A percentile compares a stretch with the other conserved stretches of the same genome.
phyloP scores from a whole-genome alignment of 2,113 vertebrate species.

The Oncorhynchus masou region DNA sequence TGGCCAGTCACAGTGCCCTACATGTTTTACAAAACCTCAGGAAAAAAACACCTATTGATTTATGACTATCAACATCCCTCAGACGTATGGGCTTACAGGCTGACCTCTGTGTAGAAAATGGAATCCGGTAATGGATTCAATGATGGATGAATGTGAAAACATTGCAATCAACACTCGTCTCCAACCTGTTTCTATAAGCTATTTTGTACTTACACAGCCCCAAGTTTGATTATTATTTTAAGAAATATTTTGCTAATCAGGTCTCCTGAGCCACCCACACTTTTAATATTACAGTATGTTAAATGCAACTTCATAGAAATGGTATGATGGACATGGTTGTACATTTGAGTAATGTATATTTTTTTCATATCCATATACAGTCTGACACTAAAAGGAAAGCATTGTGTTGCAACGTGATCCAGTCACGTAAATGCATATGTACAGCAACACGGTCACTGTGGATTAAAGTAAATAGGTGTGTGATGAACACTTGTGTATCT shows the following conservation, averaged over 20 bases:
- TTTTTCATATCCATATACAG: not conserved
- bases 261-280: slow-evolving; percentile 11
- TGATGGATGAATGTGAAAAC: slow-evolving; percentile 38
- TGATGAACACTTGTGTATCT: not conserved
- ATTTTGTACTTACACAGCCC: slow-evolving; percentile 20
- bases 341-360: not conserved
- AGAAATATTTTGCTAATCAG: slow-evolving; percentile 39
- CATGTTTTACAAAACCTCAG: not conserved
- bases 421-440: not conserved
- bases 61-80: slow-evolving; percentile 21
- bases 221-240: slow-evolving; percentile 31
- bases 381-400: not conserved
- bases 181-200: slow-evolving; percentile 11
- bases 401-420: not conserved
- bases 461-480: not conserved
- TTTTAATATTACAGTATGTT: slow-evolving; percentile 4
- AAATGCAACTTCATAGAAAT: not conserved
- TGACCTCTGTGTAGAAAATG: slow-evolving; percentile 10
- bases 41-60: slow-evolving; percentile 18
- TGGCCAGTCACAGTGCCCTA: not conserved
- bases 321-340: not conserved
- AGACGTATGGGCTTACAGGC: slow-evolving; percentile 16
- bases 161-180: slow-evolving; percentile 23
- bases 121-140: slow-evolving; percentile 29
- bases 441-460: not conserved